A percentile compares a stretch with the other conserved stretches of the same genome.
Conservation (phyloP, 2,113 vertebrate species). For the Zonotrichia leucophrys region DNA sequence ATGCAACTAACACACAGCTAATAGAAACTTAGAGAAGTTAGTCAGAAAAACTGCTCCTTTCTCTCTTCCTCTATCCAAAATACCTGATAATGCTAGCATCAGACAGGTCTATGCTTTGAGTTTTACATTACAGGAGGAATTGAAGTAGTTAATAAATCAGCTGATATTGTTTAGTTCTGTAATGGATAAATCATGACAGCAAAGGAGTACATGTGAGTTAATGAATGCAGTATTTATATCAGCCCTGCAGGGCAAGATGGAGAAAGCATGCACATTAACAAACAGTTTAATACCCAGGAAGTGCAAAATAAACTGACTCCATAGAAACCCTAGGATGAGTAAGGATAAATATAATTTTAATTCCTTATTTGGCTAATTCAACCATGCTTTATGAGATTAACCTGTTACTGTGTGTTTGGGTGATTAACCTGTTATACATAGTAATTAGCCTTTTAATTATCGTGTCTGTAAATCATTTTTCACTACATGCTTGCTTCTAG, state of each 20-base stretch:
- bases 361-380: slow-evolving; percentile 11
- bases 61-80: neutral
- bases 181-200: neutral
- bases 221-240: neutral
- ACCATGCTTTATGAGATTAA: neutral
- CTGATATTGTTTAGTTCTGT: neutral
- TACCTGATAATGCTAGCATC: neutral
- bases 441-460: neutral
- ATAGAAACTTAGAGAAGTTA: neutral
- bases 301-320: neutral
- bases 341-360: neutral
- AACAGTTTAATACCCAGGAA: neutral
- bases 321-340: neutral
- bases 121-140: slow-evolving; percentile 1
- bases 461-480: neutral
- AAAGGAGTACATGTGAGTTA: neutral
- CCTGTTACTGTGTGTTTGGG: neutral
- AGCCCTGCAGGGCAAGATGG: neutral
- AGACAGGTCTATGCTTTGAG: neutral
- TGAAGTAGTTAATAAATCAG: neutral
- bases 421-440: neutral
- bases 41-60: neutral
- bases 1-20: neutral
- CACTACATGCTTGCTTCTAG: neutral
- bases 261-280: neutral